A percentile compares a stretch with the other conserved stretches of the same genome.
Conservation (phyloP, 2,113 vertebrate genomes). For the Aegotheles bennettii region DNA sequence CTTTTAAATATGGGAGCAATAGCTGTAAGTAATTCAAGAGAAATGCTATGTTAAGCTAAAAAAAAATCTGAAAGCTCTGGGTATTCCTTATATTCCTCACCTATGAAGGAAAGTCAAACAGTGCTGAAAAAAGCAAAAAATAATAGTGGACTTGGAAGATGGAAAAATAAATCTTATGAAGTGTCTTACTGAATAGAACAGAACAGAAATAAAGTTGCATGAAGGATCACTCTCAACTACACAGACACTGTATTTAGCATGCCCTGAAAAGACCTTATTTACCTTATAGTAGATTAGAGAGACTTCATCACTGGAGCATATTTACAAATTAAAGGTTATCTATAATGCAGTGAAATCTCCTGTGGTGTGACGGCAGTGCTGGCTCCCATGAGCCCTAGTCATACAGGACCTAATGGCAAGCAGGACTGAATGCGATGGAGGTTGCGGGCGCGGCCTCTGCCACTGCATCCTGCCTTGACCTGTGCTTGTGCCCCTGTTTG, state of each 20-base stretch:
- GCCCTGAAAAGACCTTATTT: neutral
- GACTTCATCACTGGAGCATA: neutral
- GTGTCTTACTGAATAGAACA: too few relatives aligned
- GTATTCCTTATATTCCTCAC: neutral
- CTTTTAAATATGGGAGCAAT: neutral
- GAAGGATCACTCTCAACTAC: neutral
- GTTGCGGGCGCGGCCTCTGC: neutral
- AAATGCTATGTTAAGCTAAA: neutral
- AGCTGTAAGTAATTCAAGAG: neutral
- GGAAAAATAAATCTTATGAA: neutral
- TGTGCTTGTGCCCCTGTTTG: neutral
- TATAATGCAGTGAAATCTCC: neutral
- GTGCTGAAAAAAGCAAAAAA: neutral
- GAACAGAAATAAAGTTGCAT: neutral
- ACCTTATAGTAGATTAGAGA: neutral
- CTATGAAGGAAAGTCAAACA: neutral
- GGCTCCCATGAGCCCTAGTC: neutral
- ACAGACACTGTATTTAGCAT: neutral
- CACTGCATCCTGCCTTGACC: neutral
- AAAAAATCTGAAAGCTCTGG: neutral
- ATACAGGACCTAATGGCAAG: neutral
- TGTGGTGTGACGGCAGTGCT: neutral
- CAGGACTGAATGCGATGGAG: neutral
- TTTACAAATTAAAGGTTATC: neutral
- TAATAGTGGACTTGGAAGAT: neutral